Conservation (phyloP, 2,113 vertebrate genomes). For the Taxidea taxus region DNA sequence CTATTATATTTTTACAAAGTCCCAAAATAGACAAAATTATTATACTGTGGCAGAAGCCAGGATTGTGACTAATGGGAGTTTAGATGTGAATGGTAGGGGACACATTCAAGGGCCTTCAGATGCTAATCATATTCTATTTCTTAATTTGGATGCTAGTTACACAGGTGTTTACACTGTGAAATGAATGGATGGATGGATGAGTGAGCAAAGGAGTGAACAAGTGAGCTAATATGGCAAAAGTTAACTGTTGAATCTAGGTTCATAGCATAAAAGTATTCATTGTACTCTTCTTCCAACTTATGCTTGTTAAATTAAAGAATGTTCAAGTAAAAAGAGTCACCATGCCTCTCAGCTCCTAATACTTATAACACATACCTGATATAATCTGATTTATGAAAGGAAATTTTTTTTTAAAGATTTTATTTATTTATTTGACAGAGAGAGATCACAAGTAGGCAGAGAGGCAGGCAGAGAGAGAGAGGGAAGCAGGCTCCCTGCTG, state of each 20-base stretch:
- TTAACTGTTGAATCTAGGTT: background rate
- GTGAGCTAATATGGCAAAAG: background rate
- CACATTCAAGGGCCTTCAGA: background rate
- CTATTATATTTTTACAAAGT: background rate
- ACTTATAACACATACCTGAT: slow-evolving; percentile 7
- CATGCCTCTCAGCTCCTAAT: background rate
- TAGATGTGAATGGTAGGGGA: background rate
- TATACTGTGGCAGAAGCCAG: background rate
- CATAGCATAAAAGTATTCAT: background rate
- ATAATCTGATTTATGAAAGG: slow-evolving; percentile 3
- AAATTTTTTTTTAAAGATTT: background rate
- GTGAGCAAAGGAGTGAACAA: background rate
- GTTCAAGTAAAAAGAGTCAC: background rate
- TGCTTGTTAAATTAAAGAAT: background rate
- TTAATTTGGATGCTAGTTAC: background rate
- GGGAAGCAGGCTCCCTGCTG: too few relatives aligned
- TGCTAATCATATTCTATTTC: background rate
- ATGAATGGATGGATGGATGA: background rate
- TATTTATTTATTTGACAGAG: too few relatives aligned
- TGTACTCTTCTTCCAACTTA: slow-evolving; percentile 22
- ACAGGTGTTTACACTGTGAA: background rate
- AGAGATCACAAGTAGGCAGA: too few relatives aligned
- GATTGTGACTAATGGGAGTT: background rate
- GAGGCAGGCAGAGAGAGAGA: too few relatives aligned
- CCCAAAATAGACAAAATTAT: background rate